phyloP scores from a whole-genome alignment of 1,140 invertebrate species.

The Aphaenogaster ashmeadi region DNA sequence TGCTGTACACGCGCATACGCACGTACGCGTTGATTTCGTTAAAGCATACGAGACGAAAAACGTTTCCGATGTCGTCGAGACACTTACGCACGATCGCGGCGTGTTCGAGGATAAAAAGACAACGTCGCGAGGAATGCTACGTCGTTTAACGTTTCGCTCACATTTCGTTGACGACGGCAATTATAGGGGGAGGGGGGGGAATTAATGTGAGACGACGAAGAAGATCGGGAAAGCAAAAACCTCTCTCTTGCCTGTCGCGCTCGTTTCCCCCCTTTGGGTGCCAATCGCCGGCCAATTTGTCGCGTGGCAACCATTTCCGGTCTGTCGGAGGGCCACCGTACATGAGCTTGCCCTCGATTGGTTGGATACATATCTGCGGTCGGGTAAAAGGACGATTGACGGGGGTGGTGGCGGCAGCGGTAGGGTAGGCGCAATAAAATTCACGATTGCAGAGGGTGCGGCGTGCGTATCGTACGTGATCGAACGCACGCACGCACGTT shows the following conservation, averaged over 20 bases:
- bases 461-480: constrained; percentile 63
- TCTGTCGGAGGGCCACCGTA: constrained; percentile 62
- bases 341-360: constrained; percentile 53
- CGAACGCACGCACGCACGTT: constrained; percentile 35
- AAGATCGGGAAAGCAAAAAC: constrained; percentile 50
- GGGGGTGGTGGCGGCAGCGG: constrained; percentile 23
- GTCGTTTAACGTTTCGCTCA: background rate
- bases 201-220: constrained; percentile 67
- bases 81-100: constrained; percentile 74
- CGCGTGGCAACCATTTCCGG: constrained; percentile 76
- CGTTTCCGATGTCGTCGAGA: constrained; percentile 69
- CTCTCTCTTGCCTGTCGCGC: constrained; percentile 30
- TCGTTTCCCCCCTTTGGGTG: constrained; percentile 46
- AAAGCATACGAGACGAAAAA: constrained; percentile 76
- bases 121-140: background rate
- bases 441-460: constrained; percentile 50
- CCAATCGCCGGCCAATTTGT: constrained; percentile 82
- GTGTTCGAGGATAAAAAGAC: constrained; percentile 63
- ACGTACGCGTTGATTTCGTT: constrained; percentile 71
- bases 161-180: background rate
- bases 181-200: constrained; percentile 30
- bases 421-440: constrained; percentile 74
- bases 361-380: constrained; percentile 73
- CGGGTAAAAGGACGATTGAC: constrained; percentile 60
- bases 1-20: constrained; percentile 61